Base-by-base conservation (phyloP, 2,888 invertebrate species). In the Pristionchus japonicus region DNA sequence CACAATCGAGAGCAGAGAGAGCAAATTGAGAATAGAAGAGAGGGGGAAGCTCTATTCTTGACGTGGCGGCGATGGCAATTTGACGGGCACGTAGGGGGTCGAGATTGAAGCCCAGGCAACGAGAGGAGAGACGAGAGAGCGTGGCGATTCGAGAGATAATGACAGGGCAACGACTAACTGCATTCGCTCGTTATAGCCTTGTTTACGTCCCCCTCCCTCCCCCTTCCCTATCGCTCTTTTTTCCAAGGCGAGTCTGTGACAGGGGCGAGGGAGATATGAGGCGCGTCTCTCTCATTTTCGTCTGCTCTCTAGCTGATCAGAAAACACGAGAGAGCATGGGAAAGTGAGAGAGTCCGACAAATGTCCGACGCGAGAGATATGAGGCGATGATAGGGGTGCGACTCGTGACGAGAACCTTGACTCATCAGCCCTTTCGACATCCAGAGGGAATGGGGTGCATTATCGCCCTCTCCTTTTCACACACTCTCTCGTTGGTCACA, bases 11-110 rank as follows among this genome's bases (percentile, higher is more conserved):
- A 70, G 34, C 70, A 70, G 70, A 13, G 70, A 37, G 70, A 70
- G 70, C 70, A 70, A 70, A 70, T 70, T 70, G 70, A 70, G 77
- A 77, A 77, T 23, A n/a, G 77, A 43, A 34, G 74, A 11, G 77
- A 17, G 13, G 47, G 43, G 27, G 43, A 27, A 15, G 67, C 67
- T 34, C 34, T 34, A 49, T 52, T 49, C 82, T 83, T 83, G 82
- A 83, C 82, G 82, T 83, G 82, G n/a, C n/a, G n/a, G n/a, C n/a
- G 31, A 43, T 31, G 82, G 27, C 82, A 83, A 83, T 83, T 83
- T 83, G 52, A 52, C 82, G 23, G 27, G 34, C 52, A 83, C 82
- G 82, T 83, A 49, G 9, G 20, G 82, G 37, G 23, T 31, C 31
- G 80, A 80, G 80, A 74, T 23, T 47, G 70, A 70, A n/a, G n/a